phyloP scores from a whole-genome alignment of 2,888 invertebrate genomes.

The Melanophora roralis region DNA sequence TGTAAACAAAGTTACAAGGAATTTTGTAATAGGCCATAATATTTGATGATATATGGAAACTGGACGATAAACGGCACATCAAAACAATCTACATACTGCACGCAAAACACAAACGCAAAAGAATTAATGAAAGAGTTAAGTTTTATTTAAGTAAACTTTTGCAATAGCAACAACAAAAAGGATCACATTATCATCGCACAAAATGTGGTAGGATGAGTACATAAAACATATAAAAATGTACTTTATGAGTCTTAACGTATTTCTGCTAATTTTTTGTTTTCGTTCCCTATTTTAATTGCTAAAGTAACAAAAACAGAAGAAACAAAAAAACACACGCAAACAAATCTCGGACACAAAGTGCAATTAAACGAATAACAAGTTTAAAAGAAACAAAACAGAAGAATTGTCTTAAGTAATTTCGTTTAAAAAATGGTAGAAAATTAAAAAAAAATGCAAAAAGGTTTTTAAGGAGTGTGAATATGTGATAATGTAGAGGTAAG shows the following conservation, averaged over 20 bases:
- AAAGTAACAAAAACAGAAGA: constrained; percentile 38
- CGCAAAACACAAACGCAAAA: constrained; percentile 15
- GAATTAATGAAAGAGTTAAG: neutral
- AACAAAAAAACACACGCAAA: no score
- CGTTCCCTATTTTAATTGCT: constrained; percentile 72
- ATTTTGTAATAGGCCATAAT: constrained; percentile 60
- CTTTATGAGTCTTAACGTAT: constrained; percentile 73
- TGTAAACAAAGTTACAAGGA: constrained; percentile 57
- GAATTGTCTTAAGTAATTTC: constrained; percentile 50
- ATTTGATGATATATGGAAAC: constrained; percentile 61
- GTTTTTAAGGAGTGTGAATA: constrained; percentile 40
- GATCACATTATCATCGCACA: constrained; percentile 47
- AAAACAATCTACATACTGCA: constrained; percentile 52
- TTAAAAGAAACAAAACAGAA: constrained; percentile 41
- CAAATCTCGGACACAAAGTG: constrained; percentile 67
- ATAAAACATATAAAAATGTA: constrained; percentile 69
- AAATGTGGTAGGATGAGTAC: constrained; percentile 51
- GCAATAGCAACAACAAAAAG: no score
- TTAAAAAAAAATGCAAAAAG: no score
- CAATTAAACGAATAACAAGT: constrained; percentile 64
- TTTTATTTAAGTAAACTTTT: constrained; percentile 29
- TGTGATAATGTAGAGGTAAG: constrained; percentile 6
- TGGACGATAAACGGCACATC: constrained; percentile 60
- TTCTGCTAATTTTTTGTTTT: neutral
- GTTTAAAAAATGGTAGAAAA: constrained; percentile 16